These are phyloP conservation scores for Proteles cristata DNA, from an alignment of 2,113 vertebrate genomes.

Conservation along the genomic window DNA sequence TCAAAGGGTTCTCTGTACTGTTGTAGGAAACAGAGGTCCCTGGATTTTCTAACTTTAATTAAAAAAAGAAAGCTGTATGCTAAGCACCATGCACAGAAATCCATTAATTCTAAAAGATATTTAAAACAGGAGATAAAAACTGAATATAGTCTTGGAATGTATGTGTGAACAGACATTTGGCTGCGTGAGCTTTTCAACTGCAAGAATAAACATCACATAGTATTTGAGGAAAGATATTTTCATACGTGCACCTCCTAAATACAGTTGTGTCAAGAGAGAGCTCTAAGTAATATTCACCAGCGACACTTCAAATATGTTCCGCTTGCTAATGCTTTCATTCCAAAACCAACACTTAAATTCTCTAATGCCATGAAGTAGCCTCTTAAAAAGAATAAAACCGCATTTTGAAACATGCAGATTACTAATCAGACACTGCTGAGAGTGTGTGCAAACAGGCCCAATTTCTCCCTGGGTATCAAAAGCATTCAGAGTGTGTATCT, in stretches of 20 bases:
- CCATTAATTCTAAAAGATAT: constrained; percentile 53
- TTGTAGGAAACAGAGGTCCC: constrained; percentile 46
- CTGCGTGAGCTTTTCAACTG: constrained; percentile 15
- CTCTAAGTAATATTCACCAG: constrained; percentile 75
- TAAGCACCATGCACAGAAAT: constrained; percentile 50
- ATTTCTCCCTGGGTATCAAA: background rate
- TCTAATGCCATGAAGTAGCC: background rate
- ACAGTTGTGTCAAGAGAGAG: constrained; percentile 72
- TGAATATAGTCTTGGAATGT: constrained; percentile 46
- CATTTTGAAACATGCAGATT: constrained; percentile 38
- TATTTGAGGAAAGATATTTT: constrained; percentile 68
- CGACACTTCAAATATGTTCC: constrained; percentile 71
- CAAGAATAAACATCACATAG: constrained; percentile 66
- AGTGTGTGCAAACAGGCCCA: background rate
- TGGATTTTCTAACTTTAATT: constrained; percentile 42
- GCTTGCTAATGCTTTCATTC: constrained; percentile 29
- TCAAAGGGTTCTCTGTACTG: constrained; percentile 58
- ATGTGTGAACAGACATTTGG: constrained; percentile 59
- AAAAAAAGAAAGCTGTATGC: background rate
- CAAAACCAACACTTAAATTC: constrained; percentile 48
- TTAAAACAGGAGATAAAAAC: constrained; percentile 60
- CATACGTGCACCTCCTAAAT: constrained; percentile 48
- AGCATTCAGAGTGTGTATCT: background rate
- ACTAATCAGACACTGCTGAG: constrained; percentile 1
- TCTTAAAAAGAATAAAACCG: constrained; percentile 50